These are phyloP conservation scores for Actinopyga echinites DNA, from an alignment of 53 echinoderm and acorn worm genomes.

Conservation along the genomic window DNA sequence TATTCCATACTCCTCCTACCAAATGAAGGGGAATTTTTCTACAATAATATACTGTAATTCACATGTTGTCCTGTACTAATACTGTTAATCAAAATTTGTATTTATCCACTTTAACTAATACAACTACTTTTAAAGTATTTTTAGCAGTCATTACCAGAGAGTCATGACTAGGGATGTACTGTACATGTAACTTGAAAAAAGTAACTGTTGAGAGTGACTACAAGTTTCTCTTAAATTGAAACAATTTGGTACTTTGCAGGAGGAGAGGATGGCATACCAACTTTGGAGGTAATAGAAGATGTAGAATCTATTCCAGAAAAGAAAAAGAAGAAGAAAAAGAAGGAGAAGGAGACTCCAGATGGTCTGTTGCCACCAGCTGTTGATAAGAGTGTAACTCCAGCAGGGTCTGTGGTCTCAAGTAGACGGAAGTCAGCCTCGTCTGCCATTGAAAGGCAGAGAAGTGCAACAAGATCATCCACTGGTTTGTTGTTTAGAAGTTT, in stretches of 20 bases:
- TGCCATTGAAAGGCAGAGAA: conserved; percentile 5
- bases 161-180: too few species aligned
- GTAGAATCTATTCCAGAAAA: conserved; percentile 64
- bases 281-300: conserved; percentile 38
- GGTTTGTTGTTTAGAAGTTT: too few species aligned
- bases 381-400: conserved; percentile 18
- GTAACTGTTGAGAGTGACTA: too few species aligned
- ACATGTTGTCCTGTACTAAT: too few species aligned
- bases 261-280: conserved; percentile 39
- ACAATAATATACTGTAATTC: too few species aligned
- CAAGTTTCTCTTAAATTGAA: background rate
- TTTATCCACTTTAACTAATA: too few species aligned
- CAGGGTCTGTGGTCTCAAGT: conserved; percentile 11
- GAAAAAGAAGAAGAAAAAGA: conserved; percentile 70
- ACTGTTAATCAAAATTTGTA: too few species aligned
- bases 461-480: background rate
- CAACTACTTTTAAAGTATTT: too few species aligned
- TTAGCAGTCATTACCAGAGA: too few species aligned
- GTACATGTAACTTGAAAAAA: too few species aligned
- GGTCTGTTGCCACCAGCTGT: background rate
- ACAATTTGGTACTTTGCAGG: background rate
- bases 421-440: conserved; percentile 26
- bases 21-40: too few species aligned
- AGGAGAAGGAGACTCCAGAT: conserved; percentile 18
- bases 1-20: too few species aligned